Conservation (phyloP, 2,113 vertebrate genomes). For the Ophiodon elongatus region DNA sequence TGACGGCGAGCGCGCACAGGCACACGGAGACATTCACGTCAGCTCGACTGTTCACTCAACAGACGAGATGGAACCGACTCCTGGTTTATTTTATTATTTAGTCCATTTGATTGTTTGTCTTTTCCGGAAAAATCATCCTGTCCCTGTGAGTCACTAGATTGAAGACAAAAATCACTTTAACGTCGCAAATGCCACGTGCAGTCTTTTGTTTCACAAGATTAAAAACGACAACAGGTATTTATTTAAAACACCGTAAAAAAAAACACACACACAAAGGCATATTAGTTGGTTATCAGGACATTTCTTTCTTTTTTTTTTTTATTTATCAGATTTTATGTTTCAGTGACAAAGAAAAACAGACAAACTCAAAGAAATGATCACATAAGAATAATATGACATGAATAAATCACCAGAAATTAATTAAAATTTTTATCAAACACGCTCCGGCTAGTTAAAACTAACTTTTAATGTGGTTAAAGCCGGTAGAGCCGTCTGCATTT, state of each 20-base stretch:
- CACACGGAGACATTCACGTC: background rate
- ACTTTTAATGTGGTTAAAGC: too few relatives aligned
- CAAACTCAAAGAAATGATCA: background rate
- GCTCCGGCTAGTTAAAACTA: too few relatives aligned
- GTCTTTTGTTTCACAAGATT: background rate
- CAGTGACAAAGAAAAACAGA: background rate
- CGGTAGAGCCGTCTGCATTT: too few relatives aligned
- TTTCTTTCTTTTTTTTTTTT: background rate
- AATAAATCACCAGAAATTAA: too few relatives aligned
- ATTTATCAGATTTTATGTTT: background rate
- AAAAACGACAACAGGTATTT: background rate
- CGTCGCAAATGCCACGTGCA: background rate
- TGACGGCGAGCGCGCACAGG: background rate
- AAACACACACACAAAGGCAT: too few relatives aligned
- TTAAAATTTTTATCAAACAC: too few relatives aligned
- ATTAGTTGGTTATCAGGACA: background rate
- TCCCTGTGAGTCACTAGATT: background rate
- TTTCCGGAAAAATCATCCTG: background rate
- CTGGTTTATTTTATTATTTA: background rate
- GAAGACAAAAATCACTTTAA: background rate
- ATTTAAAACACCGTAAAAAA: too few relatives aligned
- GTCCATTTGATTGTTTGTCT: background rate
- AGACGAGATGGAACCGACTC: background rate
- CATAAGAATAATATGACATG: background rate
- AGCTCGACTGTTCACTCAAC: conserved; percentile 21